Evolutionary conservation across 2,888 invertebrate species (phyloP).

Genomic region (Ectemnius continuus): DNA sequence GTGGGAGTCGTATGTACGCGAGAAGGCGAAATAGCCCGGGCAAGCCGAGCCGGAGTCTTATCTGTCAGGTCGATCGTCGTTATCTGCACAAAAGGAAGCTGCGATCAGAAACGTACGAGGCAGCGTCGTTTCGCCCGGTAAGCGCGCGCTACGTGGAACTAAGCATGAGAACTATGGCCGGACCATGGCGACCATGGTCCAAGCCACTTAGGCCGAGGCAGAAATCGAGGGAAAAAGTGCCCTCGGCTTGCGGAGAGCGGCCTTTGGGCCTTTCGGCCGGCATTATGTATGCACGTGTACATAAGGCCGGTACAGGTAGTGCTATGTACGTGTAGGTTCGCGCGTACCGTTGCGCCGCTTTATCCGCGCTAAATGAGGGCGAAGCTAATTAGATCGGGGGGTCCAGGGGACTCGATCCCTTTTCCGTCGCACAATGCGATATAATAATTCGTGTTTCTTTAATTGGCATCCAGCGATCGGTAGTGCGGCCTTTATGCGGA

Average conservation of each 20-base stretch:
- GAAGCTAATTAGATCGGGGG: slow-evolving; percentile 51
- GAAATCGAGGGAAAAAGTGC: slow-evolving; percentile 15
- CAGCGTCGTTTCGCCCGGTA: slow-evolving; percentile 2
- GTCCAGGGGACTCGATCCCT: slow-evolving; percentile 40
- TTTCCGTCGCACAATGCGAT: slow-evolving; percentile 55
- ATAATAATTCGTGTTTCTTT: slow-evolving; percentile 56
- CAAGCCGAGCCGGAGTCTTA: slow-evolving; percentile 49
- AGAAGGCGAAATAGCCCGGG: slow-evolving; percentile 31
- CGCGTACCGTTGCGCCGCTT: slow-evolving; percentile 38
- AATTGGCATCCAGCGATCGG: slow-evolving; percentile 48
- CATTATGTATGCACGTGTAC: slow-evolving; percentile 15
- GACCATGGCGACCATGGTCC: slow-evolving; percentile 24
- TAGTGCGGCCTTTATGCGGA: slow-evolving; percentile 1
- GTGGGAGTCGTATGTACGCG: neutral
- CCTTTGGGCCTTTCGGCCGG: slow-evolving; percentile 5
- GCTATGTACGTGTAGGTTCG: slow-evolving; percentile 33
- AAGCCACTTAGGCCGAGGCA: slow-evolving; percentile 16
- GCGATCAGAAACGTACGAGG: slow-evolving; percentile 44
- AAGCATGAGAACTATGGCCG: slow-evolving; percentile 44
- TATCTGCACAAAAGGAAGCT: slow-evolving; percentile 60
- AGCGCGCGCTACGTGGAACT: slow-evolving; percentile 24
- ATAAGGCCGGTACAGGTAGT: slow-evolving; percentile 4
- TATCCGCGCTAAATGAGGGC: slow-evolving; percentile 50
- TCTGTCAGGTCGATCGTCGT: slow-evolving; percentile 61
- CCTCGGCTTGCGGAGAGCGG: slow-evolving; percentile 25